These are phyloP conservation scores for Porites australiensis DNA, from an alignment of 64 coral and sea anemone species.

Conservation along the genomic window DNA sequence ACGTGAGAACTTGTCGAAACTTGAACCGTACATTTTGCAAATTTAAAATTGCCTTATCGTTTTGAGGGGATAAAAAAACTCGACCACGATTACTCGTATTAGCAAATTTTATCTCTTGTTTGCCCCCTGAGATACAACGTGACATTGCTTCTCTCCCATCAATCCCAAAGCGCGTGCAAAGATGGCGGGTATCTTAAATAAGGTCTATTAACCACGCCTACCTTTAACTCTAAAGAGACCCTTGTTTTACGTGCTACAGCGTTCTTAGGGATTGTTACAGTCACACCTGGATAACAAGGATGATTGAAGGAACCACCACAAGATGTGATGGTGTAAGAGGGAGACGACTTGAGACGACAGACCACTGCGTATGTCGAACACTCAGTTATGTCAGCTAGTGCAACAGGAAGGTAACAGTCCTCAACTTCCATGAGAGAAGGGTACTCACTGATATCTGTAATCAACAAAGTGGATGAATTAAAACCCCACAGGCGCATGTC, in stretches of 20 bases:
- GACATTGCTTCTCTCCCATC: too few species aligned
- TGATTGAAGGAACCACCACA: not conserved
- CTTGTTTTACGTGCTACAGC: conserved; percentile 19
- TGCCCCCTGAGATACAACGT: too few species aligned
- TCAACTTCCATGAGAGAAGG: not conserved
- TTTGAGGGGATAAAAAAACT: too few species aligned
- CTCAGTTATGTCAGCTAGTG: conserved; percentile 4
- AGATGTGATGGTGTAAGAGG: not conserved
- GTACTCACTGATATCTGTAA: conserved; percentile 3
- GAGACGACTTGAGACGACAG: conserved; percentile 35
- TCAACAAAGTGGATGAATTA: too few species aligned
- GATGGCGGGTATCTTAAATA: too few species aligned
- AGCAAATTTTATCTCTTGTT: too few species aligned
- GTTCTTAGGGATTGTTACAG: conserved; percentile 13
- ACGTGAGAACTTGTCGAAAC: too few species aligned
- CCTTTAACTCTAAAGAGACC: not conserved
- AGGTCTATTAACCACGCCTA: not conserved
- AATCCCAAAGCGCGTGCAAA: too few species aligned
- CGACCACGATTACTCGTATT: too few species aligned
- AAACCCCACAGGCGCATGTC: too few species aligned
- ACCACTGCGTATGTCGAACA: conserved; percentile 53
- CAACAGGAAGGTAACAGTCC: conserved; percentile 37
- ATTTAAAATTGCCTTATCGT: too few species aligned
- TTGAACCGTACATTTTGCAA: too few species aligned
- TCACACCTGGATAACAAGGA: conserved; percentile 18